A percentile compares a stretch with the other conserved stretches of the same genome.
These are phyloP conservation scores for Penaeus japonicus DNA, from an alignment of 1,140 invertebrate genomes.

Conservation along the genomic window DNA sequence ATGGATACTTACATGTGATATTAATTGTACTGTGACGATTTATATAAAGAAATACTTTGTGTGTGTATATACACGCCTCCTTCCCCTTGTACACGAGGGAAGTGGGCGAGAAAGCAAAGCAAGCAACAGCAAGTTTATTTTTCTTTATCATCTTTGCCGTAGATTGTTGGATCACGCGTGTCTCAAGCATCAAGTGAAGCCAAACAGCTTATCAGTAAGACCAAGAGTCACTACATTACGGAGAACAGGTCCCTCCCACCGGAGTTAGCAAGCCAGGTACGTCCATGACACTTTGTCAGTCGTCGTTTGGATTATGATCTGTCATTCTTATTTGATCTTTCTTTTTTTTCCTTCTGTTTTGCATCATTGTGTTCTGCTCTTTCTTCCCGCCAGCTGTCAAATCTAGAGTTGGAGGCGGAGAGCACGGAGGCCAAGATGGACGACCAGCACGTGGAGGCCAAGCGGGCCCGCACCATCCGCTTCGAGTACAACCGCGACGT, in stretches of 20 bases:
- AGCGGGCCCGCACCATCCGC: constrained; percentile 80
- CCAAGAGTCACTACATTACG: constrained; percentile 50
- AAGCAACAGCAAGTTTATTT: neutral
- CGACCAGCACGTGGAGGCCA: constrained; percentile 85
- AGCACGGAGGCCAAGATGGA: constrained; percentile 80
- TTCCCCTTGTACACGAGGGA: too few species aligned
- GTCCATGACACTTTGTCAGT: neutral
- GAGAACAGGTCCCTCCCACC: constrained; percentile 42
- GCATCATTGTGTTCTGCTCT: neutral
- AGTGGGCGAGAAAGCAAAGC: neutral
- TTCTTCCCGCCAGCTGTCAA: constrained; percentile 61
- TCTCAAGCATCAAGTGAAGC: constrained; percentile 40
- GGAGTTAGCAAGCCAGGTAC: constrained; percentile 44
- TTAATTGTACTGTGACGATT: too few species aligned
- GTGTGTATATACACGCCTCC: too few species aligned
- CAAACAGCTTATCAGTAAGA: constrained; percentile 40
- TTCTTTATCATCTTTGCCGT: neutral
- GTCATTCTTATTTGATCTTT: neutral
- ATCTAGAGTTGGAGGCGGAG: constrained; percentile 75
- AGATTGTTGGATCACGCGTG: constrained; percentile 44
- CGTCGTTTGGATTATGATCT: neutral
- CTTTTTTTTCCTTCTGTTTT: neutral
- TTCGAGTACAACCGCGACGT: constrained; percentile 81
- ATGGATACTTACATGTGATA: too few species aligned
- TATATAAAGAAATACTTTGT: too few species aligned